Conservation (phyloP, 2,888 invertebrate genomes). For the Leptarthrus brevirostris region DNA sequence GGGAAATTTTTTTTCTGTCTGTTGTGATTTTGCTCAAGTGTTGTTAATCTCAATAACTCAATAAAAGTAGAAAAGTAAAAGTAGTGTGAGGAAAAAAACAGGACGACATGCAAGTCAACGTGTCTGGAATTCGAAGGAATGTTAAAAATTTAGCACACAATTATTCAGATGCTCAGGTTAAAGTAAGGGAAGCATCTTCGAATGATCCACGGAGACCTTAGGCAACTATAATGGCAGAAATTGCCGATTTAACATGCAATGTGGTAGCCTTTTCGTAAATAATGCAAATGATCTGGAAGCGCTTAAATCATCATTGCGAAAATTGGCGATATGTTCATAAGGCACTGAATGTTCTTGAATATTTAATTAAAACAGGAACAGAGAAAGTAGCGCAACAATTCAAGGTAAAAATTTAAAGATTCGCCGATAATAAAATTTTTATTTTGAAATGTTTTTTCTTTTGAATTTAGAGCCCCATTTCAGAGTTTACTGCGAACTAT, state of each 20-base stretch:
- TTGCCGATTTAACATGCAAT: conserved; percentile 99
- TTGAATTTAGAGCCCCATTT: too few species aligned
- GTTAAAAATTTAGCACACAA: too few species aligned
- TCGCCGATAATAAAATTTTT: too few species aligned
- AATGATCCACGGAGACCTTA: conserved; percentile 98
- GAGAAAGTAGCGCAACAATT: conserved; percentile 99
- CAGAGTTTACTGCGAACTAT: too few species aligned
- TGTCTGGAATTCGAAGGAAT: too few species aligned
- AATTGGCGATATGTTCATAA: conserved; percentile 99
- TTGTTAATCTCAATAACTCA: too few species aligned
- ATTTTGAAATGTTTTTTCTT: too few species aligned
- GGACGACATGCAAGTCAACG: conserved; percentile 92
- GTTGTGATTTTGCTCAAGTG: too few species aligned
- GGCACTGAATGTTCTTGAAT: conserved; percentile 90
- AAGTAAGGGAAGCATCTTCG: conserved; percentile 99
- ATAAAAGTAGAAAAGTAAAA: too few species aligned
- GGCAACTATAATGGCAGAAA: conserved; percentile 98
- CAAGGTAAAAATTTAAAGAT: conserved; percentile 99
- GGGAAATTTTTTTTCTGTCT: too few species aligned
- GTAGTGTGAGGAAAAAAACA: conserved; percentile 68
- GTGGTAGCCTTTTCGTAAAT: conserved; percentile 99
- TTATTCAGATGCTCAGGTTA: conserved; percentile 98
- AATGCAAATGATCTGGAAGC: conserved; percentile 99
- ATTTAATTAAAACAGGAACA: too few species aligned
- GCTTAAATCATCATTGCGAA: conserved; percentile 98